Base-by-base conservation (phyloP, 2,888 invertebrate species). In the Parelbella ahira region DNA sequence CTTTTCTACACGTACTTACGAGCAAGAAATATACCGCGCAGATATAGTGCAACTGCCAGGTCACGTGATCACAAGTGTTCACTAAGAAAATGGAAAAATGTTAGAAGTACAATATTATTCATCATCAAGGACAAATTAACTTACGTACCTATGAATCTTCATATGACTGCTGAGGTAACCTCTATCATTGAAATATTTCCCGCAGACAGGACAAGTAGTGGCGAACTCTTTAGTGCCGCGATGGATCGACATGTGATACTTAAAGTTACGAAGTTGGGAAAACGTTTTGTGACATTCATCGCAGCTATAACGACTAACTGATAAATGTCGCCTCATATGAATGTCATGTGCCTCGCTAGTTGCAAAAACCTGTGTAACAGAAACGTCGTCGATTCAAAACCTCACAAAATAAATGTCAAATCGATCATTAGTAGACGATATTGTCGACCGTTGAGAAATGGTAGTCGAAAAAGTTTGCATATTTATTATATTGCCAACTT, bases 161-260 rank as follows among this genome's bases (percentile, higher is more conserved):
- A 95, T 92, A 68, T 95, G 95, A 51, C 94, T 94, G 75, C 94
- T 94, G 4, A 95, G 88, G 67, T 95, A 95, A 19, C 95, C 94
- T 54, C 92, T 90, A 61, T 95, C 95, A 68, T 95, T 95, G 75
- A 95, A 95, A 54, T 91, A 91, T 76, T 95, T 95, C 12, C 94
- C 94, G 64, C 95, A 95, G 1, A 86, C 79, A 1, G 78, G 63
- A 53, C 87, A 87, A 3, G 90, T 91, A 7, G 93, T 92, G 0
- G 94, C 93, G 57, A 95, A 95, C 77, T 94, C 94, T 54, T 92
- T 91, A 11, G 94, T 94, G 1, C 95, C 95, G 34, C 94, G 91
- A 68, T 95, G 95, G 10, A 94, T 91, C 0, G 94, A 94, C 68
- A 91, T 78, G 68, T 95, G 95, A 65, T 95, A 95, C 76, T 94